phyloP scores from a whole-genome alignment of 2,113 vertebrate genomes.

The Nannospalax galili region DNA sequence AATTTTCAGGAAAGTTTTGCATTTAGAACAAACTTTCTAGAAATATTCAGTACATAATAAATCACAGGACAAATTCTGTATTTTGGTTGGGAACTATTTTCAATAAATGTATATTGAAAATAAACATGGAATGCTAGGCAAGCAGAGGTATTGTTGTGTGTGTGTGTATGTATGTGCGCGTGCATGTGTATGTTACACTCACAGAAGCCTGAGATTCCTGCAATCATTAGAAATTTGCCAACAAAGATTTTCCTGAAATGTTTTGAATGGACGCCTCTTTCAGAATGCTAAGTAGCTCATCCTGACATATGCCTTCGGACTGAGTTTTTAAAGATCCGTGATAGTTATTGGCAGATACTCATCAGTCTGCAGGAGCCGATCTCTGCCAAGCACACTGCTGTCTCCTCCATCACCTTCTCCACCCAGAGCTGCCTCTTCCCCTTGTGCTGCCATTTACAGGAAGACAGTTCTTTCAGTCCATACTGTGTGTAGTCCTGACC shows the following conservation, averaged over 20 bases:
- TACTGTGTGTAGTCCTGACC: accelerated
- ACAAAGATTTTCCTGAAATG: not conserved
- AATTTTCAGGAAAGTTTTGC: not conserved
- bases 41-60: not conserved
- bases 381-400: not conserved
- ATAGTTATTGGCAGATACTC: not conserved
- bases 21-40: not conserved
- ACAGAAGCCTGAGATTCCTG: not conserved
- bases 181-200: not conserved
- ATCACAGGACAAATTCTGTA: not conserved
- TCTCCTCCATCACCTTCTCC: accelerated
- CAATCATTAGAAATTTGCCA: not conserved
- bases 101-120: not conserved
- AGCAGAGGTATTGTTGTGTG: not conserved
- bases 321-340: not conserved
- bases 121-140: not conserved
- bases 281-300: constrained; percentile 8
- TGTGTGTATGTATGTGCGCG: not conserved
- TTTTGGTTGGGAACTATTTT: not conserved
- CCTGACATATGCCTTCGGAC: constrained; percentile 10
- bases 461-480: not conserved
- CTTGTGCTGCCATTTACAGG: accelerated
- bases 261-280: not conserved
- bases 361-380: not conserved
- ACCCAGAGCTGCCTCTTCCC: not conserved